Percentiles rank a stretch among this genome's conserved stretches.
Conservation (phyloP, 1,140 invertebrate genomes). For the Patella vulgata region DNA sequence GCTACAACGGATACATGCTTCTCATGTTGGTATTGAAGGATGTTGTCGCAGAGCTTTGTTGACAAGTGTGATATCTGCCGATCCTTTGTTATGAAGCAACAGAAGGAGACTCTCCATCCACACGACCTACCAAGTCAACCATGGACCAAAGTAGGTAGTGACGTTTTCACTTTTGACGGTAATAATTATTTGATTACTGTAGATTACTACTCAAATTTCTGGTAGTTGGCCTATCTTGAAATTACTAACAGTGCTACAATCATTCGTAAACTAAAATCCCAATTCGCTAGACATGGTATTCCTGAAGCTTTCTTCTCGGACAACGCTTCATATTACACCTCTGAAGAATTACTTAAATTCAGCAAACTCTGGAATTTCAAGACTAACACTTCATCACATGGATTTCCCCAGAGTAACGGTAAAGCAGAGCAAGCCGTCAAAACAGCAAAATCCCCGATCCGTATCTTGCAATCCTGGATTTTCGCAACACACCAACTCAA, state of each 20-base stretch:
- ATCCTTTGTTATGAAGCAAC: constrained; percentile 10
- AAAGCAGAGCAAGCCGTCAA: constrained; percentile 21
- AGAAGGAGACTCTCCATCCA: constrained; percentile 16
- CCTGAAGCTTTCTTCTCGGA: constrained; percentile 20
- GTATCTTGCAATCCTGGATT: constrained; percentile 20
- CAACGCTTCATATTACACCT: constrained; percentile 26
- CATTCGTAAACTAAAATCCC: constrained; percentile 20
- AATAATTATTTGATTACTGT: constrained; percentile 27
- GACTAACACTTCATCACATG: constrained; percentile 12
- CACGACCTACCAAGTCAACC: constrained; percentile 29
- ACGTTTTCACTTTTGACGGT: constrained; percentile 13
- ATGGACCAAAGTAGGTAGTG: constrained; percentile 31
- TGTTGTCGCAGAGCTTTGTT: constrained; percentile 33
- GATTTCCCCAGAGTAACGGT: constrained; percentile 19
- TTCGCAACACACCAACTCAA: constrained; percentile 18
- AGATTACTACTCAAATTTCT: constrained; percentile 33
- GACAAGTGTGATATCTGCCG: constrained; percentile 26
- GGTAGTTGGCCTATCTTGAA: constrained; percentile 19
- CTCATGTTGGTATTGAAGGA: constrained; percentile 31
- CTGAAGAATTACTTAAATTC: constrained; percentile 20
- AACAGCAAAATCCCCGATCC: constrained; percentile 18
- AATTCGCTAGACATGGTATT: constrained; percentile 31
- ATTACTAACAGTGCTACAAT: constrained; percentile 8
- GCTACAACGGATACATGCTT: constrained; percentile 20
- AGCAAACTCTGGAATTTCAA: constrained; percentile 8